Percentiles rank a stretch among this genome's conserved stretches.
phyloP scores from a whole-genome alignment of 2,113 vertebrate species.

The Ageneiosus marmoratus region DNA sequence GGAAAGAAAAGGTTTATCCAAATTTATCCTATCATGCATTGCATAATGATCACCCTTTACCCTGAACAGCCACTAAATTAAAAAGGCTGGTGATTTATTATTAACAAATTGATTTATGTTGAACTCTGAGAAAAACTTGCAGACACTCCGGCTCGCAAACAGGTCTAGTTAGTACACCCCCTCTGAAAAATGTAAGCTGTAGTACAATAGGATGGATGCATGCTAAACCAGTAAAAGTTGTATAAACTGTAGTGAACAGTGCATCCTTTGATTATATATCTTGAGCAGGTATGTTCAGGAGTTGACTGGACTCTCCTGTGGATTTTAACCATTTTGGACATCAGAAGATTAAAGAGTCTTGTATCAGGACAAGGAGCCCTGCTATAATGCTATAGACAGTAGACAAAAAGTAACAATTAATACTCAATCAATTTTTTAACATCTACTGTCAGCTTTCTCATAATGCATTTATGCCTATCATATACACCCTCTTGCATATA shows the following conservation, averaged over 20 bases:
- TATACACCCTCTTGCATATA: background rate
- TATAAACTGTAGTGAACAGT: background rate
- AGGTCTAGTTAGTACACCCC: background rate
- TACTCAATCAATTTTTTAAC: background rate
- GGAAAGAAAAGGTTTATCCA: background rate
- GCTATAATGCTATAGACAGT: background rate
- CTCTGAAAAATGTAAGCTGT: background rate
- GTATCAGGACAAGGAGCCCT: background rate
- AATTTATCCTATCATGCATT: background rate
- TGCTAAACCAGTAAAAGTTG: background rate
- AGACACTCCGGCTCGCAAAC: background rate
- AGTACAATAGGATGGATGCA: background rate
- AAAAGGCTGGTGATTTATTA: background rate
- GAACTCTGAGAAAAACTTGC: background rate
- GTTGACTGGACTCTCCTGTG: background rate
- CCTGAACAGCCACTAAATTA: background rate
- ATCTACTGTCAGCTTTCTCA: background rate
- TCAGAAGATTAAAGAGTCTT: background rate
- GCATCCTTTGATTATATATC: background rate
- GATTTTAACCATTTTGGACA: background rate
- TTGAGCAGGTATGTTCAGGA: background rate
- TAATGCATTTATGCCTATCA: background rate
- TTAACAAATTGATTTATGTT: background rate
- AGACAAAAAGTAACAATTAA: background rate
- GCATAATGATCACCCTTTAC: background rate